phyloP scores from a whole-genome alignment of 2,797 vertebrate genomes.

The Benthosema pterotum region DNA sequence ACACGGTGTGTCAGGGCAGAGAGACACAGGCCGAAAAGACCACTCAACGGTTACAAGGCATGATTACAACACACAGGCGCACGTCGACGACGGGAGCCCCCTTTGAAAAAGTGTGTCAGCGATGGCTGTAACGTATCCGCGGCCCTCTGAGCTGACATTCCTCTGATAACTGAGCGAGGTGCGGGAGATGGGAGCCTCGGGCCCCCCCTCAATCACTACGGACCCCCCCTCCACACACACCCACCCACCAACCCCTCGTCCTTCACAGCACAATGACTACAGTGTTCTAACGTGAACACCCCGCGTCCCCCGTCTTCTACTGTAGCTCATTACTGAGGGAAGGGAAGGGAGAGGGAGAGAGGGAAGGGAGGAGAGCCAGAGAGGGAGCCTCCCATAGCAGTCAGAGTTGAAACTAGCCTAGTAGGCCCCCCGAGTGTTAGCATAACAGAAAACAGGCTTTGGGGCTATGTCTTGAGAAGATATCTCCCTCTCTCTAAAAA shows the following conservation, averaged over 20 bases:
- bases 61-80: constrained; percentile 59
- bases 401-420: constrained; percentile 40
- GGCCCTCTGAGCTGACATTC: constrained; percentile 63
- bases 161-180: constrained; percentile 65
- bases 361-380: constrained; percentile 16
- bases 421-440: constrained; percentile 53
- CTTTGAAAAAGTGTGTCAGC: constrained; percentile 60
- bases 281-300: constrained; percentile 77
- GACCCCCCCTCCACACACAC: constrained; percentile 54
- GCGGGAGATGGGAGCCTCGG: constrained; percentile 57
- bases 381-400: constrained; percentile 37
- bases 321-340: constrained; percentile 65
- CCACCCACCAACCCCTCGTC: constrained; percentile 46
- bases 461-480: constrained; percentile 47
- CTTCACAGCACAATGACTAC: constrained; percentile 73
- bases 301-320: constrained; percentile 54
- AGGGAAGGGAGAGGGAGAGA: constrained; percentile 32
- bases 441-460: constrained; percentile 64
- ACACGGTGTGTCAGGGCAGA: constrained; percentile 10
- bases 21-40: constrained; percentile 30
- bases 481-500: constrained; percentile 65
- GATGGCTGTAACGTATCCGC: constrained; percentile 58
- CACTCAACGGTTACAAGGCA: constrained; percentile 65
- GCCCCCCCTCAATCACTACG: constrained; percentile 71
- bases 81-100: constrained; percentile 2